Evolutionary conservation across 2,888 invertebrate species (phyloP).

Genomic region (Phaedon cochleariae): DNA sequence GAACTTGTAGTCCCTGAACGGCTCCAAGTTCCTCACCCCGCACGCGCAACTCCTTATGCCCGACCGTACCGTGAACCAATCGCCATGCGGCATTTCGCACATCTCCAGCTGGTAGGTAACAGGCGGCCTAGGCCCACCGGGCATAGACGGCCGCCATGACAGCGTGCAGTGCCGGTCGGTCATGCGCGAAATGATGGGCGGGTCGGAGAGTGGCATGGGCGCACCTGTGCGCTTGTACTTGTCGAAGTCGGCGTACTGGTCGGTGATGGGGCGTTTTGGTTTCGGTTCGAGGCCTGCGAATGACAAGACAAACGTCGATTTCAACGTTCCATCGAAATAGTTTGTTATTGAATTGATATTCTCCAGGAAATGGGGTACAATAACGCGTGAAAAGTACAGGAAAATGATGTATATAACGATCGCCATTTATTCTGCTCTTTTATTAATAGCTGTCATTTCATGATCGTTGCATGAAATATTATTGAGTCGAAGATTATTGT

Average conservation of each 20-base stretch:
- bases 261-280: slow-evolving; percentile 73
- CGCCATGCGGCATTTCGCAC: slow-evolving; percentile 89
- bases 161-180: slow-evolving; percentile 87
- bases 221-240: slow-evolving; percentile 83
- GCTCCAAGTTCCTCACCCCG: slow-evolving; percentile 88
- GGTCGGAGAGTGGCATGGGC: slow-evolving; percentile 88
- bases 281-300: slow-evolving; percentile 69
- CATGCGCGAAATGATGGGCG: slow-evolving; percentile 93
- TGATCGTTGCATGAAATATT: no score
- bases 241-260: slow-evolving; percentile 86
- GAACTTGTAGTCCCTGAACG: slow-evolving; percentile 95
- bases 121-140: slow-evolving; percentile 85
- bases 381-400: no score
- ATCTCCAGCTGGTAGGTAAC: slow-evolving; percentile 96
- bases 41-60: slow-evolving; percentile 89
- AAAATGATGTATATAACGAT: no score
- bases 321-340: no score
- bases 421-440: no score
- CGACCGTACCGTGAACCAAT: slow-evolving; percentile 89
- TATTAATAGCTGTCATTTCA: no score
- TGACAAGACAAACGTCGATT: no score
- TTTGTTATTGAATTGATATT: no score
- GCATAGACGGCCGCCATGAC: slow-evolving; percentile 94
- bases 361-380: no score
- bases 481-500: no score